Evolutionary conservation across 2,797 vertebrate genomes (phyloP).

Genomic region (Periparus ater): DNA sequence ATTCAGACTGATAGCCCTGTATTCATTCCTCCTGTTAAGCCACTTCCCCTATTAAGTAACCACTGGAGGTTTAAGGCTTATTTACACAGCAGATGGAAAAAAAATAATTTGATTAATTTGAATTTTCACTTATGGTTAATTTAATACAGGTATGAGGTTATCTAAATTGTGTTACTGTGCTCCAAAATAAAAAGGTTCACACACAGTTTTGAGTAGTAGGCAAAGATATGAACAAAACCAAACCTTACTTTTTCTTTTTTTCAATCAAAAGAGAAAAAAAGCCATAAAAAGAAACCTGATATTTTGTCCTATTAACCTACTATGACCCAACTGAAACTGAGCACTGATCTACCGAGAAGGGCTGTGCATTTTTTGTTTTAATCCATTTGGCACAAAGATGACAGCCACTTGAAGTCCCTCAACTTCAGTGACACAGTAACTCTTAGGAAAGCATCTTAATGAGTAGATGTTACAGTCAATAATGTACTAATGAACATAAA

Average conservation of each 20-base stretch:
- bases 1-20: background rate
- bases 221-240: background rate
- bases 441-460: background rate
- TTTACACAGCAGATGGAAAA: background rate
- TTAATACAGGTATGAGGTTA: background rate
- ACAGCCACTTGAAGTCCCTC: background rate
- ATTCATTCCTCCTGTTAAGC: background rate
- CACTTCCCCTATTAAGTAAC: background rate
- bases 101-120: background rate
- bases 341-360: background rate
- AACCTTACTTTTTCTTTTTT: background rate
- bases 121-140: background rate
- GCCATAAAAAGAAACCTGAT: background rate
- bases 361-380: background rate
- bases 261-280: background rate
- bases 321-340: conserved; percentile 6
- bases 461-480: background rate
- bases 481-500: background rate
- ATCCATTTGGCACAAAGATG: background rate
- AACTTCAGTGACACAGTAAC: background rate
- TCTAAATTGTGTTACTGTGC: background rate
- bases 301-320: background rate
- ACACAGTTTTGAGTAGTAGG: background rate
- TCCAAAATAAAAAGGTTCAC: background rate
- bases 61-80: conserved; percentile 5